Evolutionary conservation across 2,113 vertebrate genomes (phyloP).

Genomic region (Chamaetylas fuelleborni): DNA sequence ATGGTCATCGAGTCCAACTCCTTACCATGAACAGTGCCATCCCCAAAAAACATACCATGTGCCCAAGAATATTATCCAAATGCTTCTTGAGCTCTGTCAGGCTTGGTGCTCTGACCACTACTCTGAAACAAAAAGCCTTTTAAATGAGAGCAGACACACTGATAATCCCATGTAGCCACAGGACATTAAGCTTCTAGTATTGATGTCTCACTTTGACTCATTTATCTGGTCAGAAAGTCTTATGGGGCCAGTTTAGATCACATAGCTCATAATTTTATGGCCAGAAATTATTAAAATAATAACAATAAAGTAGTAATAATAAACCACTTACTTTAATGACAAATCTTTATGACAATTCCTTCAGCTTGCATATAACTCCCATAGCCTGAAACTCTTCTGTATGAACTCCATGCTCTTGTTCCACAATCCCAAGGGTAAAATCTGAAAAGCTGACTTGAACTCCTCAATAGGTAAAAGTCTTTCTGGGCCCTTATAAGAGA

Average conservation of each 20-base stretch:
- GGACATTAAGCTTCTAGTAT: not conserved
- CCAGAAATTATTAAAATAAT: conserved; percentile 14
- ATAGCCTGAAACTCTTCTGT: not conserved
- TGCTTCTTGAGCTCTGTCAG: not conserved
- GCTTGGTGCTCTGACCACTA: not conserved
- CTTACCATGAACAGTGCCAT: not conserved
- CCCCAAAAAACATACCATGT: not conserved
- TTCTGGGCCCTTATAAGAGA: not conserved
- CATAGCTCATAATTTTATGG: not conserved
- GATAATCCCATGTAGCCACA: not conserved
- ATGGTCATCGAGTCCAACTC: rapidly evolving
- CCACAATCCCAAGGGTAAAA: not conserved
- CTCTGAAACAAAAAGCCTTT: not conserved
- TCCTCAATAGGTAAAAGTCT: not conserved
- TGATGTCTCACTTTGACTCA: not conserved
- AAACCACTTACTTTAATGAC: not conserved
- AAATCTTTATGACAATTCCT: not conserved
- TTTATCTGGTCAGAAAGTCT: not conserved
- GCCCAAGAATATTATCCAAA: not conserved
- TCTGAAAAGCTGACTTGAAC: not conserved
- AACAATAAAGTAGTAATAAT: conserved; percentile 10
- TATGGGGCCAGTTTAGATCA: not conserved
- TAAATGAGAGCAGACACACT: not conserved
- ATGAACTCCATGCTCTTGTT: not conserved
- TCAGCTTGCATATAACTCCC: not conserved